phyloP scores from a whole-genome alignment of 2,113 vertebrate genomes.

The Dissostichus mawsoni region DNA sequence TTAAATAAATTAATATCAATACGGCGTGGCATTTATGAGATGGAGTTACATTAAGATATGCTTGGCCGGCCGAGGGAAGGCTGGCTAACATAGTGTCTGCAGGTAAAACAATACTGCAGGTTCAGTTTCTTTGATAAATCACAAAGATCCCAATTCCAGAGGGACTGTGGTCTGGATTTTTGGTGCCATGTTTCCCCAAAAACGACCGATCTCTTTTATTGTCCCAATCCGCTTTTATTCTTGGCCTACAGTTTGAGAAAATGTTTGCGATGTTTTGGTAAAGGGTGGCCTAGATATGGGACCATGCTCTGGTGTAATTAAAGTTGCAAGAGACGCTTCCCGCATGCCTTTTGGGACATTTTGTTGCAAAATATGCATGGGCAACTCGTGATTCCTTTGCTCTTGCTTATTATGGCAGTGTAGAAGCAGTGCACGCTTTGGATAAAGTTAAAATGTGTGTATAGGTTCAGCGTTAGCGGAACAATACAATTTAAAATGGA shows the following conservation, averaged over 20 bases:
- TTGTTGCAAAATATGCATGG: constrained; percentile 67
- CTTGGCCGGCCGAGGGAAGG: constrained; percentile 33
- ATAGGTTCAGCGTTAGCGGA: background rate
- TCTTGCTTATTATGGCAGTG: constrained; percentile 9
- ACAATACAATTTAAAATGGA: constrained; percentile 28
- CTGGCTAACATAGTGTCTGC: constrained; percentile 43
- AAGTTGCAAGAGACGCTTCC: constrained; percentile 78
- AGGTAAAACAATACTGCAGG: constrained; percentile 58
- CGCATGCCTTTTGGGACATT: constrained; percentile 66
- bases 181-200: constrained; percentile 65
- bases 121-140: constrained; percentile 63
- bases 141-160: constrained; percentile 47
- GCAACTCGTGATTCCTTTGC: constrained; percentile 53
- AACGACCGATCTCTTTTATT: constrained; percentile 69
- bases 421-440: constrained; percentile 13
- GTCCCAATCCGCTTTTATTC: constrained; percentile 42
- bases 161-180: constrained; percentile 59
- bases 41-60: constrained; percentile 57
- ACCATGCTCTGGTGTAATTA: constrained; percentile 71
- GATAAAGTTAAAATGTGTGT: constrained; percentile 54
- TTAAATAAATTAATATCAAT: constrained; percentile 70
- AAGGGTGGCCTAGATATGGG: constrained; percentile 72
- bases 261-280: constrained; percentile 56
- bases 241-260: constrained; percentile 21
- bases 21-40: constrained; percentile 61